Base-by-base conservation (phyloP, 2,113 vertebrate species). In the Poicephalus gulielmi region DNA sequence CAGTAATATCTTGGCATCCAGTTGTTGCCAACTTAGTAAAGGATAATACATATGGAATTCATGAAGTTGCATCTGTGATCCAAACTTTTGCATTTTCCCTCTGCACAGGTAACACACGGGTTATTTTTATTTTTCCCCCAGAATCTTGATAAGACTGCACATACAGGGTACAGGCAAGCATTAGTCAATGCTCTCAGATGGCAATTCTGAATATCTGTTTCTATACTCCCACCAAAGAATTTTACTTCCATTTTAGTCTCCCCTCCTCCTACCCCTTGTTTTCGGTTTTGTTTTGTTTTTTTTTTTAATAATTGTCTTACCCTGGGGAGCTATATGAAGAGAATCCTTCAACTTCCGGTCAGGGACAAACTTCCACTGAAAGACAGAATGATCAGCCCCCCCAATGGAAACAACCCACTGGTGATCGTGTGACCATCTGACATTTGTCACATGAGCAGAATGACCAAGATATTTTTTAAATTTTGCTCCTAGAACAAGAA, bases 391-490 rank as follows among this genome's bases (percentile, higher is more conserved):
- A 97, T 99, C 99, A 41, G 99, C 99, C 94, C 99, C 99, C 84
- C 99, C 99, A 69, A 99, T 99, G 80, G 99, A 99, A 96, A 99
- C 98, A 91, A 99, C 99, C 99, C 99, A 99, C 97, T 99, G 99
- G 97, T 99, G 99, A 97, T 99, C 99, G 81, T 99, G 99, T 24
- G 99, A 99, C 99, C 99, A 99, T 80, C 99, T 98, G 74, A 98
- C 98, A 27, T 99, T 99, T 53, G 99, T 99, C 97, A 99, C 99
- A 1, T 99, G 99, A 87, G 99, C 99, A 60, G 99, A 99, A 94
- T 99, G 99, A 88, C 99, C 99, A 88, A 99, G 98, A 86, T 99
- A 99, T 95, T 99, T 99, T 97, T 98, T 99, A 98, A 98, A 99
- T 95, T 99, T 99, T 96, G 99, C 99, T 94, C 99, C 99, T 99